A percentile compares a stretch with the other conserved stretches of the same genome.
These are phyloP conservation scores for Acropternis orthonyx DNA, from an alignment of 2,797 vertebrate species.

Conservation along the genomic window DNA sequence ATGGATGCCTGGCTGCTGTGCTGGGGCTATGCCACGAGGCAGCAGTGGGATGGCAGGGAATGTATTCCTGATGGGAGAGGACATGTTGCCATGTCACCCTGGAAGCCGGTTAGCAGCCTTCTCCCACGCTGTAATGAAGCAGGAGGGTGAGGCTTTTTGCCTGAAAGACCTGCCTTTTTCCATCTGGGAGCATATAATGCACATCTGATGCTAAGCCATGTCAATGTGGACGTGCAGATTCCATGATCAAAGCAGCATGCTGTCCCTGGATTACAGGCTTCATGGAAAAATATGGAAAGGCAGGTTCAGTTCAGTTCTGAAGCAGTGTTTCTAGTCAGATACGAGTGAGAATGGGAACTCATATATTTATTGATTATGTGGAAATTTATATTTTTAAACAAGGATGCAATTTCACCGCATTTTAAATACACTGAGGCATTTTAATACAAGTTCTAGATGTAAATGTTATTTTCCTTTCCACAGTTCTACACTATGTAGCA, in stretches of 20 bases:
- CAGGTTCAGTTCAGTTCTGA: neutral
- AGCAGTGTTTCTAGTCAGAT: neutral
- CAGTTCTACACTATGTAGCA: neutral
- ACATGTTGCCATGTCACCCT: fast-evolving
- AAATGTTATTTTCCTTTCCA: neutral
- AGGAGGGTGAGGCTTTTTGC: neutral
- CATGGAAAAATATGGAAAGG: neutral
- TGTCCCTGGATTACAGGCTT: neutral
- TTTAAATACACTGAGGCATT: neutral
- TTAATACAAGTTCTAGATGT: neutral
- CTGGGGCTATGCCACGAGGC: neutral
- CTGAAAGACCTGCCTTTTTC: neutral
- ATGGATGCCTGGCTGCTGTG: neutral
- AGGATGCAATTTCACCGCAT: neutral
- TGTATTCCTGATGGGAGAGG: neutral
- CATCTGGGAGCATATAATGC: neutral
- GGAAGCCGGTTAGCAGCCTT: neutral
- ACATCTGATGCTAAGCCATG: fast-evolving
- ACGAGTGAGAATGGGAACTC: neutral
- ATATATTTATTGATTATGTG: neutral
- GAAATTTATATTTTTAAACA: neutral
- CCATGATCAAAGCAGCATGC: neutral
- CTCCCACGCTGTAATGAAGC: neutral
- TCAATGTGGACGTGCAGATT: neutral
- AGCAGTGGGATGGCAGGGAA: neutral